Evolutionary conservation across 1,140 invertebrate species (phyloP).

Genomic region (Neodiprion virginianus): DNA sequence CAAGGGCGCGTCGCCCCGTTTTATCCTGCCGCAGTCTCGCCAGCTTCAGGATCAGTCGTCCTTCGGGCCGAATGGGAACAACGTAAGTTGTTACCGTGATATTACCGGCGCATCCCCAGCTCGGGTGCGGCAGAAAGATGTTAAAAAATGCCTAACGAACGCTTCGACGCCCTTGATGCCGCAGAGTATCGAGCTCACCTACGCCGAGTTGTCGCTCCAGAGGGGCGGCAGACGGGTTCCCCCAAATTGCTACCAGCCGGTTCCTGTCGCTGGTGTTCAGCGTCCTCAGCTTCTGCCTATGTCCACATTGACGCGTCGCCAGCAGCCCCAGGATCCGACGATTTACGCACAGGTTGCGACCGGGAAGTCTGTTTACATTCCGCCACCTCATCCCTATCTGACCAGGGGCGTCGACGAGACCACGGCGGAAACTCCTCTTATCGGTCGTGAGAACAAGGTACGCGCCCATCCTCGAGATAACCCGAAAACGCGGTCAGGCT

Average conservation of each 20-base stretch:
- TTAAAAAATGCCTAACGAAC: conserved; percentile 23
- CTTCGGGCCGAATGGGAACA: conserved; percentile 43
- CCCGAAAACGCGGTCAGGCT: conserved; percentile 11
- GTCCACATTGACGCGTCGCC: conserved; percentile 62
- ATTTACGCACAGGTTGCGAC: conserved; percentile 69
- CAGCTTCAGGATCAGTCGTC: conserved; percentile 42
- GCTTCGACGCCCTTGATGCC: conserved; percentile 23
- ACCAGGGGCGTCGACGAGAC: conserved; percentile 53
- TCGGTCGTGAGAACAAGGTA: conserved; percentile 59
- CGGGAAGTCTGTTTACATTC: conserved; percentile 56
- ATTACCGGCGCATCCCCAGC: conserved; percentile 11
- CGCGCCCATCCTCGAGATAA: conserved; percentile 14
- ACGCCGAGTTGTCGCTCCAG: conserved; percentile 64
- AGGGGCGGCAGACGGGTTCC: conserved; percentile 54
- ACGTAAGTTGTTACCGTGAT: conserved; percentile 40
- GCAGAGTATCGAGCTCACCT: conserved; percentile 64
- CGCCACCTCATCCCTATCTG: conserved; percentile 57
- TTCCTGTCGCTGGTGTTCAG: conserved; percentile 57
- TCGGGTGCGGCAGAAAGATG: conserved; percentile 15
- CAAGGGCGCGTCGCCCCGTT: conserved; percentile 52
- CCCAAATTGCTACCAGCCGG: conserved; percentile 56
- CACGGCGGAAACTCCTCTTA: conserved; percentile 57
- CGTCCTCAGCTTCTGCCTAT: conserved; percentile 55
- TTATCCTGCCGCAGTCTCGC: conserved; percentile 48
- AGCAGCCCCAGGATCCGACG: conserved; percentile 63